Base-by-base conservation (phyloP, 2,888 invertebrate species). In the Boloria euphrosyne region DNA sequence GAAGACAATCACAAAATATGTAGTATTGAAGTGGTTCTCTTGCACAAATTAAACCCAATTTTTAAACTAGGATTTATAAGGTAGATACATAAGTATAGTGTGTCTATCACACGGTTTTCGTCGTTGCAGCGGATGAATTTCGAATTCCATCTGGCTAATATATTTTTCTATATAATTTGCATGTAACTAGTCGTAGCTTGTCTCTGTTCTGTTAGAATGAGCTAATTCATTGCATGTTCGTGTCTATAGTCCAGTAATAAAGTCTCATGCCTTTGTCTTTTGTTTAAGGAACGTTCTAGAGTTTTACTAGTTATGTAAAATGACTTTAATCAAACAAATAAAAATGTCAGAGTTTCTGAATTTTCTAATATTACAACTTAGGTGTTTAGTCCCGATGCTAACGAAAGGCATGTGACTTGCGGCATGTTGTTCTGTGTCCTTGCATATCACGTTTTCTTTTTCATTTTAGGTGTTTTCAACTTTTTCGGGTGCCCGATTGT, bases 401-500 rank as follows among this genome's bases (percentile, higher is more conserved):
- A 22, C 47, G 7, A 51, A 81, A 80, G 82, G 82, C 81, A 79
- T 75, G 80, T 76, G 78, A 80, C 78, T 83, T 76, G 75, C 44
- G 55, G 62, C 64, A 65, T 51, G 46, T 51, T 65, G 68, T n/a
- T 54, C 69, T 64, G 65, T 62, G 57, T 68, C 81, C 76, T 84
- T 87, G 85, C 86, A 90, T 90, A 90, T 90, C 90, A 90, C 87
- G 75, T 86, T 89, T 90, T 89, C 86, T 88, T 82, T 88, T 89
- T 90, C 88, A 88, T 91, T 92, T 92, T 91, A 92, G 93, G 93
- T 93, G 92, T 92, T 84, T 93, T 93, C 92, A 92, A 89, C 87
- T 92, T 93, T 91, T 92, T 93, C 84, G 92, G 93, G 82, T 93
- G 93, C 89, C 93, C 93, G 84, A 91, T 93, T 84, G 91, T 87